Percentiles rank a stretch among this genome's conserved stretches.
These are phyloP conservation scores for Nasonovia ribisnigri DNA, from an alignment of 2,888 invertebrate species.

Conservation along the genomic window DNA sequence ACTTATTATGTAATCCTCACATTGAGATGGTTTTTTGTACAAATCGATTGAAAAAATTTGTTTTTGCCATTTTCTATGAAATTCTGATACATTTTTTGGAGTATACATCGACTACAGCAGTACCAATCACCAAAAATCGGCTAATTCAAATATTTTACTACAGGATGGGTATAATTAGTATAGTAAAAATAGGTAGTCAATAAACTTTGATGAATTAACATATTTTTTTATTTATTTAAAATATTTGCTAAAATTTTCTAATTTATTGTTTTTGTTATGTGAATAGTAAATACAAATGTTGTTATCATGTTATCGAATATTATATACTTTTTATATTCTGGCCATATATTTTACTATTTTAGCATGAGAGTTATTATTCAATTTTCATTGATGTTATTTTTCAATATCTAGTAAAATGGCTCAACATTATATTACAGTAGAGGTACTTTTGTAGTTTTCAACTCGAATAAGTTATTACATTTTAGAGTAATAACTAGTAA, in stretches of 20 bases:
- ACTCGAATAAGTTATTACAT: not conserved
- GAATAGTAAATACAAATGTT: too few species aligned
- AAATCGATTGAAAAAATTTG: not conserved
- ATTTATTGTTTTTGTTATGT: too few species aligned
- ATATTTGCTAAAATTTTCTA: not conserved
- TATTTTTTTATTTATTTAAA: not conserved
- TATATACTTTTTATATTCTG: too few species aligned
- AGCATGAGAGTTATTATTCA: not conserved
- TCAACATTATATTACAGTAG: not conserved
- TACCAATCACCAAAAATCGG: not conserved
- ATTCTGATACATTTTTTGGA: too few species aligned
- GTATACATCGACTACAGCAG: too few species aligned
- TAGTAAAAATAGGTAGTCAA: not conserved
- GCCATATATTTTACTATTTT: too few species aligned
- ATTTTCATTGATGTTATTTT: not conserved
- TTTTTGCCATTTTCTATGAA: not conserved
- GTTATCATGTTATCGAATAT: too few species aligned
- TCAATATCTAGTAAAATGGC: not conserved
- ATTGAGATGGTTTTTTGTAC: not conserved
- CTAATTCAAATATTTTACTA: not conserved
- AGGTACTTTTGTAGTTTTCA: too few species aligned
- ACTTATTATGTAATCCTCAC: not conserved
- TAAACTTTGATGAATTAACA: not conserved
- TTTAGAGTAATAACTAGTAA: not conserved
- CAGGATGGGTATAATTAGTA: not conserved